These are phyloP conservation scores for Apogon talboti DNA, from an alignment of 2,797 vertebrate species.

Conservation along the genomic window DNA sequence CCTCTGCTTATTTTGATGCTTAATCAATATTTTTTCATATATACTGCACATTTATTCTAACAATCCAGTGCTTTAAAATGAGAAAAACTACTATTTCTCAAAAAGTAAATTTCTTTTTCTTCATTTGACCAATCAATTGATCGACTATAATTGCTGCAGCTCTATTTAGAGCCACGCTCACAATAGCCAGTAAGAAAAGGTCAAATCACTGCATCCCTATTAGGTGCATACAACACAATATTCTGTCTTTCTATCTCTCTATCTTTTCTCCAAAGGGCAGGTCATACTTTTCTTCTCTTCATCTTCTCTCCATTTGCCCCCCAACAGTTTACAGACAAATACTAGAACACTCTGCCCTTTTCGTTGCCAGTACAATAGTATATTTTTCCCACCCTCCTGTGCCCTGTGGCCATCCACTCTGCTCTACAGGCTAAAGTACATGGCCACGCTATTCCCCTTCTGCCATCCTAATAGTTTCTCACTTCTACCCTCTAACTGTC, in stretches of 20 bases:
- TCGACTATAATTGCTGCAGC: neutral
- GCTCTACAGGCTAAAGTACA: slow-evolving; percentile 58
- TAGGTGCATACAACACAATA: slow-evolving; percentile 5
- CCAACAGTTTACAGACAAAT: slow-evolving; percentile 61
- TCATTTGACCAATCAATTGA: no score
- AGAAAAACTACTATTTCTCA: neutral
- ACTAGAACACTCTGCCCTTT: slow-evolving; percentile 62
- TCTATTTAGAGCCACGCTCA: neutral
- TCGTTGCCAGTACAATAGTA: slow-evolving; percentile 26
- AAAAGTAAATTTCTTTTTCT: no score
- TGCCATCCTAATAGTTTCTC: slow-evolving; percentile 57
- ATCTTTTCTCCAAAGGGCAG: slow-evolving; percentile 57
- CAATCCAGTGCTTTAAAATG: neutral
- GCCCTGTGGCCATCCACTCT: slow-evolving; percentile 53
- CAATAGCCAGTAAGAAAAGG: slow-evolving; percentile 19
- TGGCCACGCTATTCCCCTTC: slow-evolving; percentile 65
- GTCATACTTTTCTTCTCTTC: slow-evolving; percentile 33
- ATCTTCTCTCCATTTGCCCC: slow-evolving; percentile 60
- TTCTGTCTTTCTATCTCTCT: slow-evolving; percentile 29
- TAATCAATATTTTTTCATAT: neutral
- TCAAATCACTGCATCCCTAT: slow-evolving; percentile 9
- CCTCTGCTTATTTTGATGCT: no score
- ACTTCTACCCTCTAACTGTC: slow-evolving; percentile 69
- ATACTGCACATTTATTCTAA: neutral
- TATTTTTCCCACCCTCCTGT: slow-evolving; percentile 13